Evolutionary conservation across 1,140 invertebrate species (phyloP).

Genomic region (Drosophila truncata): DNA sequence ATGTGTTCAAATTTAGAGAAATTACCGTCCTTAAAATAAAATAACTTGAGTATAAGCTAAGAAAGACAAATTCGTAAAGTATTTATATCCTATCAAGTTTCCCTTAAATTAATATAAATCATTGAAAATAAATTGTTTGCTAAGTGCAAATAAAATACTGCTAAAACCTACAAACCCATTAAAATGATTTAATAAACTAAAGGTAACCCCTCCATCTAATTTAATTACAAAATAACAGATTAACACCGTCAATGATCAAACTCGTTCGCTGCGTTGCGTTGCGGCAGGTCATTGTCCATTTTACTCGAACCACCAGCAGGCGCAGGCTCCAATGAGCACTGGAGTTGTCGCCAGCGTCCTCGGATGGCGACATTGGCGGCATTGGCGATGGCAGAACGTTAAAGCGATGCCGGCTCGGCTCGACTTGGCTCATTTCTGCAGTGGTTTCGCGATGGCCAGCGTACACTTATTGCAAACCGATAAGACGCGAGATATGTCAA

Average conservation of each 20-base stretch:
- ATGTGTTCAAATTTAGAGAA: constrained; percentile 11
- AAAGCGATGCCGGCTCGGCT: constrained; percentile 26
- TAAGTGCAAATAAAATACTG: background rate
- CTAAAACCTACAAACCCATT: background rate
- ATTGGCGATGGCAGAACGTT: constrained; percentile 28
- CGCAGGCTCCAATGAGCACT: constrained; percentile 20
- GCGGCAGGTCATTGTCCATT: constrained; percentile 47
- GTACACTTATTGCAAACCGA: constrained; percentile 63
- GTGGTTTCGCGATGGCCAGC: constrained; percentile 37
- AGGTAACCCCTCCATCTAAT: constrained; percentile 5
- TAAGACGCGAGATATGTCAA: constrained; percentile 69
- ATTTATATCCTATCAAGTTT: background rate
- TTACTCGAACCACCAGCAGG: constrained; percentile 3
- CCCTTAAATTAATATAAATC: background rate
- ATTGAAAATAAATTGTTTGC: background rate
- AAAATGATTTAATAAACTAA: constrained; percentile 8
- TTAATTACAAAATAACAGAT: constrained; percentile 19
- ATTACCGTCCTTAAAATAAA: constrained; percentile 11
- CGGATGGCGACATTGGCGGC: constrained; percentile 28
- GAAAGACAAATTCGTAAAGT: background rate
- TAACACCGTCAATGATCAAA: constrained; percentile 16
- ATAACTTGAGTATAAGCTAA: background rate
- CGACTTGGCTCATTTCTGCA: constrained; percentile 24
- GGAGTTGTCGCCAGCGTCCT: constrained; percentile 39
- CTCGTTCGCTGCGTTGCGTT: constrained; percentile 24